Base-by-base conservation (phyloP, 2,113 vertebrate genomes). In the Xiphias gladius region DNA sequence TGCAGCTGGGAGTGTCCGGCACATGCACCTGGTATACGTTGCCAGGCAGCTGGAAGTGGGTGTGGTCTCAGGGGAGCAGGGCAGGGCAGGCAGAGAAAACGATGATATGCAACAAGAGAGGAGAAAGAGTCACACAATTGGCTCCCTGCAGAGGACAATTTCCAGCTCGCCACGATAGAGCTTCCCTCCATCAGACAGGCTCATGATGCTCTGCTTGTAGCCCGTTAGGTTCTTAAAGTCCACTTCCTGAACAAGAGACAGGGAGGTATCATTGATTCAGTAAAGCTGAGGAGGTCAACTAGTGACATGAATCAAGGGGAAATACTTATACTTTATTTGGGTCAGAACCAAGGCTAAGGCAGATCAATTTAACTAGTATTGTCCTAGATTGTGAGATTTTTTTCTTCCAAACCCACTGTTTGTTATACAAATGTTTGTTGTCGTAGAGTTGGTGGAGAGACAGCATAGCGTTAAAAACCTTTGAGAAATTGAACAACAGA, bases 101-200 rank as follows among this genome's bases (percentile, higher is more conserved):
- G 37, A 91, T 61, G 72, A 79, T 80, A 88, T 70, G 65, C 64
- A 78, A 69, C 28, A 74, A 69, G 74, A 86, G 75, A 72, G 0
- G 5, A 73, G 63, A 55, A 77, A 61, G 28, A 89, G 90, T 96
- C 96, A 99, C 95, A 96, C 82, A 57, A 95, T 88, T 26, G 97
- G 96, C 85, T 99, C 98, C 19, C 88, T 96, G 94, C 98, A 99
- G 78, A 99, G 97, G 84, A 99, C 96, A 0, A 98, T 96, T 91
- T 99, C 98, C 95, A 99, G 94, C 84, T 99, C 98, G 85, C 96
- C 95, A 72, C 97, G 97, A 95, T 99, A 99, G 59, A 99, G 97
- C 86, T 97, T 98, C 11, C 98, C 98, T 0, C 96, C 97, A 0
- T 99, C 97, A 0, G 97, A 97, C 86, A 99, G 96, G 37, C 96